These are phyloP conservation scores for Theocolax elegans DNA, from an alignment of 1,140 invertebrate species.

Conservation along the genomic window DNA sequence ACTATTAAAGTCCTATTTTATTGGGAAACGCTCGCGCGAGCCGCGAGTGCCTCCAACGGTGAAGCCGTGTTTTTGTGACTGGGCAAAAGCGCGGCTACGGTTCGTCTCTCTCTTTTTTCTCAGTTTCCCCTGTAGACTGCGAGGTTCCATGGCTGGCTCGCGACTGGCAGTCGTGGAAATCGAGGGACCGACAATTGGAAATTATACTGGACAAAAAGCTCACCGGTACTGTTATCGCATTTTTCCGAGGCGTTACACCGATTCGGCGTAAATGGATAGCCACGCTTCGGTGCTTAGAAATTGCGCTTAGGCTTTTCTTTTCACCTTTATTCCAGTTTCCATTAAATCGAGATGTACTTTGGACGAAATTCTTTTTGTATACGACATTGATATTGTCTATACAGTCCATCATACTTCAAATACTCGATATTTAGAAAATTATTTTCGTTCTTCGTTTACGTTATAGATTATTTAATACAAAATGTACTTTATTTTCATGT, in stretches of 20 bases:
- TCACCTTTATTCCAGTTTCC: too few relatives aligned
- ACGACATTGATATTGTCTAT: too few relatives aligned
- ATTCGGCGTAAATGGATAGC: neutral
- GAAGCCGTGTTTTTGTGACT: slow-evolving; percentile 2
- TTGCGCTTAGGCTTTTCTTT: too few relatives aligned
- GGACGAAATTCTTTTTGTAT: too few relatives aligned
- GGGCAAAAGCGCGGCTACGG: neutral
- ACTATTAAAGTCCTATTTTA: slow-evolving; percentile 26
- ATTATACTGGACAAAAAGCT: neutral
- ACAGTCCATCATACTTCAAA: too few relatives aligned
- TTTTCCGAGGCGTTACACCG: neutral
- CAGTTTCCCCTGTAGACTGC: neutral
- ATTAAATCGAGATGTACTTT: too few relatives aligned
- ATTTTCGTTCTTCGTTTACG: too few relatives aligned
- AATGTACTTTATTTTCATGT: too few relatives aligned
- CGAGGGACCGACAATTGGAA: slow-evolving; percentile 9
- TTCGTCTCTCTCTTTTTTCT: neutral
- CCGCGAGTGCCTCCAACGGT: neutral
- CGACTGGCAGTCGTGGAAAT: slow-evolving; percentile 9
- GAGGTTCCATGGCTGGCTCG: neutral
- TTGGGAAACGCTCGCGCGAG: neutral
- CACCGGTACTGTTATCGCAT: slow-evolving; percentile 20
- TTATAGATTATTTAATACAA: too few relatives aligned
- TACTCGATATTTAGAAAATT: too few relatives aligned
- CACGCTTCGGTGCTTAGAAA: neutral